A percentile compares a stretch with the other conserved stretches of the same genome.
phyloP scores from a whole-genome alignment of 2,113 vertebrate species.

The Apeltes quadracus region DNA sequence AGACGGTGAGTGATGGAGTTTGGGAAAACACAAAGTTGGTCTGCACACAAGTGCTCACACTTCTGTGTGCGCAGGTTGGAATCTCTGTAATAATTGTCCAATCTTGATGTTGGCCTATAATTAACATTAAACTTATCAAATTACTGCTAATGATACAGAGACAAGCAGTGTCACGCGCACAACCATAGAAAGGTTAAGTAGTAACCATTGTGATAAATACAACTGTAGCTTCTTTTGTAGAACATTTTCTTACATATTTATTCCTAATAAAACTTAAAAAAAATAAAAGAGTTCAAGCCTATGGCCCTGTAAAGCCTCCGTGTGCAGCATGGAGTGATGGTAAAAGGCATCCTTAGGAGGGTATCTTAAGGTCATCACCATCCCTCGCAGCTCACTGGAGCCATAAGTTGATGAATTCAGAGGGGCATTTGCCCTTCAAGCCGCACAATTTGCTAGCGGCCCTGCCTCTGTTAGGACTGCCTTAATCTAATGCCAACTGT shows the following conservation, averaged over 20 bases:
- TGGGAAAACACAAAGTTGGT: too few relatives aligned
- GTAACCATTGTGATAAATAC: too few relatives aligned
- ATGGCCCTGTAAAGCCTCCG: conserved; percentile 54
- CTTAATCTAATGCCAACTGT: conserved; percentile 85
- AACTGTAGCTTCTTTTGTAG: conserved; percentile 4
- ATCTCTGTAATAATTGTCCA: too few relatives aligned
- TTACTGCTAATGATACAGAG: too few relatives aligned
- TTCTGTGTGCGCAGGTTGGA: too few relatives aligned
- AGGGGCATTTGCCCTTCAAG: conserved; percentile 83
- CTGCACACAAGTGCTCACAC: too few relatives aligned
- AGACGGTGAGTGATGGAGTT: too few relatives aligned
- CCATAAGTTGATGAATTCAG: conserved; percentile 83
- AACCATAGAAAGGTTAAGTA: too few relatives aligned
- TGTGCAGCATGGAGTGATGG: conserved; percentile 57
- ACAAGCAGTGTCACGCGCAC: too few relatives aligned
- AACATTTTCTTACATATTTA: conserved; percentile 46
- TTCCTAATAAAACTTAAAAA: conserved; percentile 44
- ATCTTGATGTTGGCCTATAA: too few relatives aligned
- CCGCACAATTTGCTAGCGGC: conserved; percentile 79
- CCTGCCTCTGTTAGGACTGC: conserved; percentile 75
- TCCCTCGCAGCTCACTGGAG: conserved; percentile 75
- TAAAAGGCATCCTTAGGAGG: conserved; percentile 76
- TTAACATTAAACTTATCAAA: too few relatives aligned
- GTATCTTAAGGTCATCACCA: conserved; percentile 81
- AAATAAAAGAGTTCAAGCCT: conserved; percentile 27